phyloP scores from a whole-genome alignment of 2,113 vertebrate genomes.

The Junco hyemalis region DNA sequence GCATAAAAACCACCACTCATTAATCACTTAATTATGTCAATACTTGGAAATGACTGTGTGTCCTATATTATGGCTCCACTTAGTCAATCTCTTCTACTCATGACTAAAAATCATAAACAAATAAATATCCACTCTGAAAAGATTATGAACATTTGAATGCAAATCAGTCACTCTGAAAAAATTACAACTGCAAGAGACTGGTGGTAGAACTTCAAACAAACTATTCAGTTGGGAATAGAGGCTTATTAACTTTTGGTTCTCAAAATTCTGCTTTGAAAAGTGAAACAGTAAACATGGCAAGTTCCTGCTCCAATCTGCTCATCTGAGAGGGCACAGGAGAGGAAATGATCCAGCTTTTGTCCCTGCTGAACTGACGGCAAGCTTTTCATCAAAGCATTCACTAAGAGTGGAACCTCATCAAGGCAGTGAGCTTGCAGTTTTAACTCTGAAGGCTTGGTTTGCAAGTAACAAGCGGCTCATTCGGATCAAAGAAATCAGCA shows the following conservation, averaged over 20 bases:
- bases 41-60: not conserved
- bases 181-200: not conserved
- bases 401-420: not conserved
- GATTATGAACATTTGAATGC: not conserved
- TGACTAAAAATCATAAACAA: not conserved
- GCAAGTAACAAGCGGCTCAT: not conserved
- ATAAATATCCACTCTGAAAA: not conserved
- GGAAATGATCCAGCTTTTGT: not conserved
- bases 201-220: not conserved
- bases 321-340: not conserved
- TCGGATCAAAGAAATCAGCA: not conserved
- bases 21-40: not conserved
- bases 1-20: not conserved
- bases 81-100: not conserved
- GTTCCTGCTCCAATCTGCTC: not conserved
- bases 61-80: not conserved
- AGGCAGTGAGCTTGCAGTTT: not conserved
- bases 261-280: constrained; percentile 1
- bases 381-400: not conserved
- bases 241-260: not conserved
- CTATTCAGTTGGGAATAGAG: not conserved
- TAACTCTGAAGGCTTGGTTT: not conserved
- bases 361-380: not conserved
- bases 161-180: not conserved
- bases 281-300: not conserved